Conservation (phyloP, 92 coral and sea anemone species). For the Chrysogorgia sp. region DNA sequence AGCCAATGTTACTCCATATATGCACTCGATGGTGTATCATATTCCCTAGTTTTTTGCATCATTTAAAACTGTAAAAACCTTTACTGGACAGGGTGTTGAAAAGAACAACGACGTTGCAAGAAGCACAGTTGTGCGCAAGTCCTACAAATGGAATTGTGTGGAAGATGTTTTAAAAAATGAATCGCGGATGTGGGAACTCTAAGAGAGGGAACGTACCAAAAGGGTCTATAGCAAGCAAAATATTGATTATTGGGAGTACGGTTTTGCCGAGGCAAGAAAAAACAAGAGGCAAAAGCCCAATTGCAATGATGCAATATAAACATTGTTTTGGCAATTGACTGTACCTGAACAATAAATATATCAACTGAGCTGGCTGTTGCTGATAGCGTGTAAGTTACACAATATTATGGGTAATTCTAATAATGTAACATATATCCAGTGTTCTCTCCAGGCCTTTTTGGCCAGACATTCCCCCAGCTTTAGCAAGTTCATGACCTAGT, state of each 20-base stretch:
- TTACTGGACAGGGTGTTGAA: slow-evolving; percentile 25
- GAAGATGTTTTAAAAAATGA: slow-evolving; percentile 8
- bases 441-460: too few species aligned
- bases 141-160: slow-evolving; percentile 4
- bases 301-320: too few species aligned
- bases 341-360: too few species aligned
- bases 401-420: too few species aligned
- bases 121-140: slow-evolving; percentile 13
- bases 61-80: slow-evolving; percentile 6
- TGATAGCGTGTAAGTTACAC: too few species aligned
- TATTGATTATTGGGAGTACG: slow-evolving; percentile 3
- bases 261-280: slow-evolving; percentile 6
- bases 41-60: neutral
- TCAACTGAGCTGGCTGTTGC: too few species aligned
- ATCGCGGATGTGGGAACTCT: slow-evolving; percentile 5
- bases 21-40: slow-evolving; percentile 16
- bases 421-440: too few species aligned
- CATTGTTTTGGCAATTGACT: too few species aligned
- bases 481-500: too few species aligned
- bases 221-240: slow-evolving; percentile 16
- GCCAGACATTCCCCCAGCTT: too few species aligned
- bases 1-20: slow-evolving; percentile 51
- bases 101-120: too few species aligned
- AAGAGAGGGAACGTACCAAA: neutral
- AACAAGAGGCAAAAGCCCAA: slow-evolving; percentile 14